phyloP scores from a whole-genome alignment of 2,797 vertebrate genomes.

The Lagorchestes hirsutus region DNA sequence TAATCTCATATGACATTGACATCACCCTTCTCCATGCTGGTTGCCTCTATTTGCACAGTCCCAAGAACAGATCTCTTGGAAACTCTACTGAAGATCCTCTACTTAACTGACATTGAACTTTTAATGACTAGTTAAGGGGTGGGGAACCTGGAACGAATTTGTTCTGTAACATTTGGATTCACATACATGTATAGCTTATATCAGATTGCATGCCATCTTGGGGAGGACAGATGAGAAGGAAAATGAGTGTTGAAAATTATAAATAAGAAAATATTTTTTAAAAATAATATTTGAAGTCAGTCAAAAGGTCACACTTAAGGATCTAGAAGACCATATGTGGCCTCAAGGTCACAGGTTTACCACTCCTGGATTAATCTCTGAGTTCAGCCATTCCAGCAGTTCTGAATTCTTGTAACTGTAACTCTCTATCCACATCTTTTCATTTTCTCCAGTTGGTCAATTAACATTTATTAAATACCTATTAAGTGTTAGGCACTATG shows the following conservation, averaged over 20 bases:
- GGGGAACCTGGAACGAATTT: too few species aligned
- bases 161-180: too few species aligned
- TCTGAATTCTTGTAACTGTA: neutral
- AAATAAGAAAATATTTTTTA: too few species aligned
- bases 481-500: neutral
- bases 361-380: neutral
- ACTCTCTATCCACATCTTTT: neutral
- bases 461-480: neutral
- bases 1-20: neutral
- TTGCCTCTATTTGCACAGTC: neutral
- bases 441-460: neutral
- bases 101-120: neutral
- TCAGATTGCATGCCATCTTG: too few species aligned
- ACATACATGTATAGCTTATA: too few species aligned
- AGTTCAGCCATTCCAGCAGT: neutral
- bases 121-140: neutral
- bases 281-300: too few species aligned
- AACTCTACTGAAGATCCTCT: neutral
- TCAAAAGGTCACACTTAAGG: too few species aligned
- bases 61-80: neutral
- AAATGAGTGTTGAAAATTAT: too few species aligned
- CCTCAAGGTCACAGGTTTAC: too few species aligned
- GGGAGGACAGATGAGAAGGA: too few species aligned
- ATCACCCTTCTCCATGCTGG: neutral
- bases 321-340: too few species aligned